Base-by-base conservation (phyloP, 2,113 vertebrate genomes). In the Stictonetta naevosa region DNA sequence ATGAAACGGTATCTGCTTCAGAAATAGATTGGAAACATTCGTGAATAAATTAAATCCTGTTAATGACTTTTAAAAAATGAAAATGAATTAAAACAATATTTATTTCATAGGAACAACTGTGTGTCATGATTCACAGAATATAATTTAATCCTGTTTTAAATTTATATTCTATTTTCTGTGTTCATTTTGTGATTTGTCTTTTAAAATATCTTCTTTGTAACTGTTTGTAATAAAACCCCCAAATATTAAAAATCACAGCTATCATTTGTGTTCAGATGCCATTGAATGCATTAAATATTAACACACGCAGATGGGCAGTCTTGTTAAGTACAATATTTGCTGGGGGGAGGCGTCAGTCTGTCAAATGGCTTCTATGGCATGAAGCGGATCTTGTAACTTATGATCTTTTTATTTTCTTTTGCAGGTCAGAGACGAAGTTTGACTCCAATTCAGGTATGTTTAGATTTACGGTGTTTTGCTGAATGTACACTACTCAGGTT, bases 391-490 rank as follows among this genome's bases (percentile, higher is more conserved):
- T 96, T 96, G 83, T 95, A 91, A 96, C 92, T 79, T 97, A 95
- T 0, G 2, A 92, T 83, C 55, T 96, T 91, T 96, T 86, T 95
- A 67, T 97, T 96, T 98, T 79, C 46, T 80, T 93, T 98, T 98
- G 31, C 93, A 99, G 99, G 97, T 99, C 99, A 67, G 98, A 97
- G 97, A 98, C 98, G 71, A 99, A 99, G 97, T 99, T 99, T 98
- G 99, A 99, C 98, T 99, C 99, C 8, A 98, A 98, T 93, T 99
- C 99, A 98, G 99, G 99, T 99, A 98, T 97, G 98, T 98, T 98
- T 97, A 97, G 77, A 97, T 97, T 97, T 96, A 96, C 95, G 93
- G 94, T 96, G 91, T 96, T 97, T 97, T 97, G 96, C 86, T 97
- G 88, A 97, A 92, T 91, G 90, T 95, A 89, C 95, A 85, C 94